A percentile compares a stretch with the other conserved stretches of the same genome.
These are phyloP conservation scores for Caenorhabditis sp. DNA, from an alignment of 2,888 invertebrate species.

Conservation along the genomic window DNA sequence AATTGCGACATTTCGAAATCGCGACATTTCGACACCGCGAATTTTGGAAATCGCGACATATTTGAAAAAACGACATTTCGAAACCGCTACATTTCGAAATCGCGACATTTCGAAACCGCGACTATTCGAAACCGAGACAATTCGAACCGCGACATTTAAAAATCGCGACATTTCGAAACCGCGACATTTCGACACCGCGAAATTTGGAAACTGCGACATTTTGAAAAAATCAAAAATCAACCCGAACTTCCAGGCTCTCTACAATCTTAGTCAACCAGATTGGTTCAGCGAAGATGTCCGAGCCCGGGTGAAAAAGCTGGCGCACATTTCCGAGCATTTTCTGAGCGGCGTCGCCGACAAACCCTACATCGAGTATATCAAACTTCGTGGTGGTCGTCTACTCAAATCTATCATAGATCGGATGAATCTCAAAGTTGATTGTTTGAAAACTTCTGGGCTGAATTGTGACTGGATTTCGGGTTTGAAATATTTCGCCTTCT, in stretches of 20 bases:
- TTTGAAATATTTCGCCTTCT: constrained; percentile 66
- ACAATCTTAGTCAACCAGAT: constrained; percentile 56
- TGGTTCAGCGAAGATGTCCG: constrained; percentile 56
- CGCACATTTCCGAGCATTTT: constrained; percentile 54
- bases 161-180: too few relatives aligned
- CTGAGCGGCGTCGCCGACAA: constrained; percentile 46
- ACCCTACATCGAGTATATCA: constrained; percentile 55
- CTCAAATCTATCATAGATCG: constrained; percentile 39
- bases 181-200: too few relatives aligned
- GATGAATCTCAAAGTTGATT: constrained; percentile 44
- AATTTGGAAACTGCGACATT: too few relatives aligned
- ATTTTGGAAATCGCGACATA: too few relatives aligned
- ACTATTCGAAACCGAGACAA: too few relatives aligned
- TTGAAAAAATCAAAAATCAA: too few relatives aligned
- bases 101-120: too few relatives aligned
- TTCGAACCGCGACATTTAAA: too few relatives aligned
- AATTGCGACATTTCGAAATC: too few relatives aligned
- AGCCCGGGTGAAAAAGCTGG: constrained; percentile 50
- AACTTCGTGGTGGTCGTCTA: constrained; percentile 47
- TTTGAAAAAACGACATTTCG: background rate
- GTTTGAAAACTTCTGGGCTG: constrained; percentile 29
- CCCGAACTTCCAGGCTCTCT: too few relatives aligned
- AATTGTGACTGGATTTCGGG: constrained; percentile 54
- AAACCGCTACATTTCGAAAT: too few relatives aligned
- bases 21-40: too few relatives aligned